Percentiles rank a stretch among this genome's conserved stretches.
Evolutionary conservation across 64 coral and sea anemone genomes (phyloP).

Genomic region (Hydrozoanthus tunicans): DNA sequence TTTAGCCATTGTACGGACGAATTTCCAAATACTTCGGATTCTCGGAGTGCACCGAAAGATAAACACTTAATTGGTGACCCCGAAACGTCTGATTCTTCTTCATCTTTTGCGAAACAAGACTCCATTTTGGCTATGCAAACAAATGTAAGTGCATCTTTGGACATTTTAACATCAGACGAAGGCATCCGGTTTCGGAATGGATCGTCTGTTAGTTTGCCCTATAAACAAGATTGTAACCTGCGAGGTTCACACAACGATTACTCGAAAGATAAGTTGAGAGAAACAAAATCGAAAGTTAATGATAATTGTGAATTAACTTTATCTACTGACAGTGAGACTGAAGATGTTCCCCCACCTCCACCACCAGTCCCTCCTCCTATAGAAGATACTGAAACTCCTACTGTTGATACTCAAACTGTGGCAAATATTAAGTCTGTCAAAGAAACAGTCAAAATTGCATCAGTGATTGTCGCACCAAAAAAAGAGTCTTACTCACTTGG

Average conservation of each 20-base stretch:
- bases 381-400: neutral
- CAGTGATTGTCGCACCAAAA: neutral
- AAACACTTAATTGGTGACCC: neutral
- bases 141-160: slow-evolving; percentile 31
- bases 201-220: neutral
- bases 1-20: too few relatives aligned
- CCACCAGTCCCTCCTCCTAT: neutral
- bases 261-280: neutral
- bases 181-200: neutral
- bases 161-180: slow-evolving; percentile 22
- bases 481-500: neutral
- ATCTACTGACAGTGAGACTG: neutral
- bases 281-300: slow-evolving; percentile 7
- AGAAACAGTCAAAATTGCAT: neutral
- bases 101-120: slow-evolving; percentile 4
- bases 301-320: slow-evolving; percentile 22
- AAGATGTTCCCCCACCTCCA: neutral
- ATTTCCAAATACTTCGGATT: too few relatives aligned
- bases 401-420: neutral
- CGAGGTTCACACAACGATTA: neutral
- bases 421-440: neutral
- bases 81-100: neutral
- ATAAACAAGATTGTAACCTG: neutral
- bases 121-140: slow-evolving; percentile 50
- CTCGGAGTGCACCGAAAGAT: too few relatives aligned